Evolutionary conservation across 2,888 invertebrate genomes (phyloP), one percentile per base, ranked within the genome.

Genomic region (Quadroppia sp.): DNA sequence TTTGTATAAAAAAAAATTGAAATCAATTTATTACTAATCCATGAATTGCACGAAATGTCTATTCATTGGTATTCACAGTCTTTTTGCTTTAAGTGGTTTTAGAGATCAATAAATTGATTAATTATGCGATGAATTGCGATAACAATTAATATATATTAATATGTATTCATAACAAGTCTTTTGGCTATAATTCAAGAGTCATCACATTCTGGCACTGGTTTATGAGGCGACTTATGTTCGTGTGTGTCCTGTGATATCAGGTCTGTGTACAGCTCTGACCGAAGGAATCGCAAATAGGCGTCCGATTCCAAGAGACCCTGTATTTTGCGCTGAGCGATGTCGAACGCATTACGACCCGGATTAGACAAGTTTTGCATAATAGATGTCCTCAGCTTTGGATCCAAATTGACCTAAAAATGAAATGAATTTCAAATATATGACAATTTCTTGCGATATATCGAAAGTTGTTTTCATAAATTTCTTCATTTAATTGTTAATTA

Each of bases 221-320:
- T 32, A 36, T 32, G 36, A 9, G 64, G 40, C n/a, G 64, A 36
- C 36, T 64, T 64, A 15, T 36, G 6, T 36, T 32, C n/a, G 7
- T 36, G n/a, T 6, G 64, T n/a, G n/a, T 73, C 73, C 20, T 36
- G 28, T 1, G 28, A 9, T 13, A 82, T 77, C 32, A 83, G 81
- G 76, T 83, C 82, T 76, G 81, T 80, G 78, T 85, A 86, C 20
- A 84, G 79, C 61, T 85, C 84, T 15, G 85, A 85, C 77, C 84
- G 83, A 23, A 86, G 81, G 79, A 86, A 86, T 64, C 86, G 80
- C 50, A 83, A 81, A 78, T 86, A 86, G 17, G 85, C 84, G 79
- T 86, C 86, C 76, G 84, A 83, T 78, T 85, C 85, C 83, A 86
- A 83, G 69, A 86, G 80, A 11, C 83, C 83, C 78, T 85, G 85